These are phyloP conservation scores for Catharus bicknelli DNA, from an alignment of 2,113 vertebrate genomes.

Conservation along the genomic window DNA sequence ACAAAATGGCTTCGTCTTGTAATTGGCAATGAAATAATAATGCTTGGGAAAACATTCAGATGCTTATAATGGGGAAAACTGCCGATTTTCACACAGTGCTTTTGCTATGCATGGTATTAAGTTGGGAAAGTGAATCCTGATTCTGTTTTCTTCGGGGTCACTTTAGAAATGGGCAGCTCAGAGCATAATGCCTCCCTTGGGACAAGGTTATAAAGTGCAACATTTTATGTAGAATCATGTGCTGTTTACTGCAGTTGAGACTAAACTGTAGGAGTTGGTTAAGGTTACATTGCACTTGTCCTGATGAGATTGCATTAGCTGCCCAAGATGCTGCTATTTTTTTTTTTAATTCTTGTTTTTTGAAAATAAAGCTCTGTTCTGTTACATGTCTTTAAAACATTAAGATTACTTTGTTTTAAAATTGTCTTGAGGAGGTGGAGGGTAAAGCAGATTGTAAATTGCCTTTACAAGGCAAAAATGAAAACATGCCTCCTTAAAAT, in stretches of 20 bases:
- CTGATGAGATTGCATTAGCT: conserved; percentile 80
- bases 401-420: conserved; percentile 75
- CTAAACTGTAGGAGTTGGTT: conserved; percentile 31
- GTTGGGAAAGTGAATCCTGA: conserved; percentile 69
- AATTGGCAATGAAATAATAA: conserved; percentile 74
- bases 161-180: conserved; percentile 74
- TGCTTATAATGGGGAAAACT: conserved; percentile 72
- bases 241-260: conserved; percentile 1
- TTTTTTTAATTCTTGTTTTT: conserved; percentile 71
- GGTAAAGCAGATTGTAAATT: conserved; percentile 72
- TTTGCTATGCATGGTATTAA: conserved; percentile 78
- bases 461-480: conserved; percentile 78
- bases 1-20: conserved; percentile 73
- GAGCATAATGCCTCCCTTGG: conserved; percentile 75
- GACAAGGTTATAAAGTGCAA: conserved; percentile 73
- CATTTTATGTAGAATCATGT: conserved; percentile 50
- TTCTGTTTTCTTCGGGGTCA: conserved; percentile 58
- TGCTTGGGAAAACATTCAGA: conserved; percentile 74
- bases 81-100: conserved; percentile 77
- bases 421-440: conserved; percentile 72
- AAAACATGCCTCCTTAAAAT: conserved; percentile 77
- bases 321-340: conserved; percentile 83
- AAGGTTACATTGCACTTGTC: conserved; percentile 69
- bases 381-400: conserved; percentile 82
- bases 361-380: conserved; percentile 72